phyloP scores from a whole-genome alignment of 1,140 invertebrate genomes.

The Metopolophium dirhodum region DNA sequence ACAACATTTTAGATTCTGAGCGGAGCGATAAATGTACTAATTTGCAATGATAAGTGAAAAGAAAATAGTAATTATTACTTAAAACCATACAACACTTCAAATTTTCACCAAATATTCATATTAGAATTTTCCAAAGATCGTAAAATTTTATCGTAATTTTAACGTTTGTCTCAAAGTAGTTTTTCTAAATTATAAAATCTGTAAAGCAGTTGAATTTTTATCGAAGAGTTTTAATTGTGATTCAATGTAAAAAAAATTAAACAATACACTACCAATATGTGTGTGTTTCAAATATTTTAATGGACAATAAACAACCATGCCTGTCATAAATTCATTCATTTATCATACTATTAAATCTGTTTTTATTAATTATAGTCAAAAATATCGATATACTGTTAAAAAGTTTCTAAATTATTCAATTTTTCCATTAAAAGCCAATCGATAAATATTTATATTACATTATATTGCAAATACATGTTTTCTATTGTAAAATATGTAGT shows the following conservation, averaged over 20 bases:
- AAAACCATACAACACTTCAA: too few species aligned
- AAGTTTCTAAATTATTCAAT: not conserved
- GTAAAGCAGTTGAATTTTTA: not conserved
- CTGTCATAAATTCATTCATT: slow-evolving; percentile 11
- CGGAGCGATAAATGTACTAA: too few species aligned
- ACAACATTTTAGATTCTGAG: too few species aligned
- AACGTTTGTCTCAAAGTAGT: not conserved
- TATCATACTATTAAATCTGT: not conserved
- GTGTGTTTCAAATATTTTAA: not conserved
- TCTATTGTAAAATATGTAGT: not conserved
- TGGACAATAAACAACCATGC: not conserved
- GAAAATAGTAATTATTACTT: too few species aligned
- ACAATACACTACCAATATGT: not conserved
- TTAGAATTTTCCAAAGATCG: too few species aligned
- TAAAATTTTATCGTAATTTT: too few species aligned
- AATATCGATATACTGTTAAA: not conserved
- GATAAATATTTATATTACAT: not conserved
- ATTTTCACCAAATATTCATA: too few species aligned
- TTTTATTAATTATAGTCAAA: not conserved
- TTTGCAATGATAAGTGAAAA: too few species aligned
- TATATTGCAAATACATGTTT: not conserved
- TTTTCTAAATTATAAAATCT: not conserved
- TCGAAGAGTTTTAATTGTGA: not conserved
- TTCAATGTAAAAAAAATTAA: not conserved
- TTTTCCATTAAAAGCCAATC: not conserved